Conservation (phyloP, 2,113 vertebrate species). For the Alces alces region DNA sequence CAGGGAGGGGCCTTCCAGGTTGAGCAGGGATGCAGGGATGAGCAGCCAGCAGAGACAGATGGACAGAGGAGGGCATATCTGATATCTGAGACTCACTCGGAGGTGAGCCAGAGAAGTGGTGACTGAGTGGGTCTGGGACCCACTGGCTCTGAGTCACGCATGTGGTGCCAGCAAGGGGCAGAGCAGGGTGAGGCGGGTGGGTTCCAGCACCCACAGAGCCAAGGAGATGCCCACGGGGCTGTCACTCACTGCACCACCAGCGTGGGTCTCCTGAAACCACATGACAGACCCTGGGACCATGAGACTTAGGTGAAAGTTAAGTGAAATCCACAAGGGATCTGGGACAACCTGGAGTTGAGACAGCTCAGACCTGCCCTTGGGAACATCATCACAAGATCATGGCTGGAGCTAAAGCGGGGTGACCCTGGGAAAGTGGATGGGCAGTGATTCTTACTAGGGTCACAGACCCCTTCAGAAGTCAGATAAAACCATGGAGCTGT, state of each 20-base stretch:
- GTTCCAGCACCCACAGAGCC: neutral
- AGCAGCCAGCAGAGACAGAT: neutral
- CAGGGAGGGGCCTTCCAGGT: accelerated
- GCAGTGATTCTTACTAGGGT: neutral
- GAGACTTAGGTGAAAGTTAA: neutral
- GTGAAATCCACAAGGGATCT: neutral
- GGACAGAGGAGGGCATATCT: neutral
- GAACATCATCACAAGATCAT: neutral
- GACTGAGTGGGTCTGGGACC: neutral
- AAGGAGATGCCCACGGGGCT: neutral
- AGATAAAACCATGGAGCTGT: neutral
- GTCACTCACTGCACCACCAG: neutral
- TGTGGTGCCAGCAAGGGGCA: too few relatives aligned
- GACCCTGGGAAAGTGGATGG: neutral
- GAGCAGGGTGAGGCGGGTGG: neutral
- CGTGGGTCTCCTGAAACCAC: neutral
- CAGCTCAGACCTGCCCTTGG: accelerated
- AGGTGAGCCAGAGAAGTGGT: neutral
- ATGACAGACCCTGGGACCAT: neutral
- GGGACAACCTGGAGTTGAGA: too few relatives aligned
- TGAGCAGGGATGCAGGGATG: accelerated
- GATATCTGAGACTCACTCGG: neutral
- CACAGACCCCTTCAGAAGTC: neutral
- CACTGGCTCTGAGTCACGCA: neutral
- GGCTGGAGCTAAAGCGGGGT: neutral